phyloP scores from a whole-genome alignment of 2,113 vertebrate genomes.

The Athene noctua region DNA sequence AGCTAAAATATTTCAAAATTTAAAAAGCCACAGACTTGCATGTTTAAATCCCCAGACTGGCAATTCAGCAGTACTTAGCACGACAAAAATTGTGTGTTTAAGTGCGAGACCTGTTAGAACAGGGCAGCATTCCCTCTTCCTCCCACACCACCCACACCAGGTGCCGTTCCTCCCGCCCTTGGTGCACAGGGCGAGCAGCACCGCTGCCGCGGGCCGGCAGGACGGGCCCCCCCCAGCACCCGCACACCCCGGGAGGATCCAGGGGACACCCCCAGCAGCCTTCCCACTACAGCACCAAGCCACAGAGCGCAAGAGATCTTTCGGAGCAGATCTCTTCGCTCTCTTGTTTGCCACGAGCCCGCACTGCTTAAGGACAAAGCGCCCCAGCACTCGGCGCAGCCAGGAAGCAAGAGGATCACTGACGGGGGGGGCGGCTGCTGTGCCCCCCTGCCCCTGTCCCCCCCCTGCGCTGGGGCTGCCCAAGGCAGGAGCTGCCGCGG shows the following conservation, averaged over 20 bases:
- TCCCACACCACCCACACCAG: background rate
- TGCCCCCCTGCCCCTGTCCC: background rate
- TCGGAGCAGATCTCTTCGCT: background rate
- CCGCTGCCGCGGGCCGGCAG: background rate
- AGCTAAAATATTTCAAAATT: background rate
- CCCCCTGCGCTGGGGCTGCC: background rate
- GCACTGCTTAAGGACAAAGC: fast-evolving
- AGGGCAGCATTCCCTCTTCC: background rate
- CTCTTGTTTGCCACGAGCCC: background rate
- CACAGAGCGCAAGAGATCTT: background rate
- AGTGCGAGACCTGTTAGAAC: background rate
- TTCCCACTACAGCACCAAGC: background rate
- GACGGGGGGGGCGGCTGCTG: fast-evolving
- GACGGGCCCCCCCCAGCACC: too few relatives aligned
- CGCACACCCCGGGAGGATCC: too few relatives aligned
- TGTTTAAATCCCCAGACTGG: background rate
- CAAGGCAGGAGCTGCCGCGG: background rate
- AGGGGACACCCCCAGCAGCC: too few relatives aligned
- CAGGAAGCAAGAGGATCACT: fast-evolving
- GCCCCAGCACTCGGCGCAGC: background rate
- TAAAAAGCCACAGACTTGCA: background rate
- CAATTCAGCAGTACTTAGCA: background rate
- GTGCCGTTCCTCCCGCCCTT: fast-evolving
- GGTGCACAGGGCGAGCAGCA: fast-evolving
- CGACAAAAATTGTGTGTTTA: background rate